A percentile compares a stretch with the other conserved stretches of the same genome.
Evolutionary conservation across 2,797 vertebrate species (phyloP).

Genomic region (Helarctos malayanus): DNA sequence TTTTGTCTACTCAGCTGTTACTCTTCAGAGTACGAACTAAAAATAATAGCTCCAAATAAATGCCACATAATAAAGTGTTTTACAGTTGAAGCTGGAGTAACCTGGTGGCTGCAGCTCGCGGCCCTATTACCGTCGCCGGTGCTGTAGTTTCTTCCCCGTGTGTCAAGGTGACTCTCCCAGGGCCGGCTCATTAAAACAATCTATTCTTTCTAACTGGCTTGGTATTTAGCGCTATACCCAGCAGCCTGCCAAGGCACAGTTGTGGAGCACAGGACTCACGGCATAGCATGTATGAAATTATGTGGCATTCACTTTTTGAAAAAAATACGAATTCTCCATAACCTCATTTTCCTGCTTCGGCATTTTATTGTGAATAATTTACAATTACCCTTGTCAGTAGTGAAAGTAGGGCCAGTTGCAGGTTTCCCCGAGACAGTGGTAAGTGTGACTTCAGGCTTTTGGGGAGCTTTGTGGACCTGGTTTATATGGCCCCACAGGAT

Average conservation of each 20-base stretch:
- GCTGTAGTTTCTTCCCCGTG: slow-evolving; percentile 45
- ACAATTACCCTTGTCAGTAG: slow-evolving; percentile 11
- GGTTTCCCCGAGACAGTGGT: background rate
- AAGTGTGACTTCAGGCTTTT: slow-evolving; percentile 26
- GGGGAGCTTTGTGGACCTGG: background rate
- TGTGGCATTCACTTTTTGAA: slow-evolving; percentile 47
- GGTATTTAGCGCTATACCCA: slow-evolving; percentile 62
- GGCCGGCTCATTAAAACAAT: slow-evolving; percentile 80
- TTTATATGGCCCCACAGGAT: background rate
- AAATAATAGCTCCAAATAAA: slow-evolving; percentile 82
- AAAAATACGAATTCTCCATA: slow-evolving; percentile 47
- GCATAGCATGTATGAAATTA: slow-evolving; percentile 27
- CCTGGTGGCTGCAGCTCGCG: slow-evolving; percentile 47
- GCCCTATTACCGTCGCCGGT: slow-evolving; percentile 52
- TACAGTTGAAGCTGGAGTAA: slow-evolving; percentile 48
- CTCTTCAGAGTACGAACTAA: slow-evolving; percentile 75
- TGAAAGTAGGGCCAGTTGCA: background rate
- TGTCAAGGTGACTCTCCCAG: slow-evolving; percentile 69
- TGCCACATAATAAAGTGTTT: slow-evolving; percentile 77
- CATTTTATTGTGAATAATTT: slow-evolving; percentile 72
- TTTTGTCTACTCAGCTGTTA: slow-evolving; percentile 82
- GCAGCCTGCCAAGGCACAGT: slow-evolving; percentile 13
- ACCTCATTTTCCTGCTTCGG: background rate
- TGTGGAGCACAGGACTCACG: background rate
- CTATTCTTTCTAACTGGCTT: slow-evolving; percentile 60